Base-by-base conservation (phyloP, 2,113 vertebrate genomes). In the Meleagris gallopavo region DNA sequence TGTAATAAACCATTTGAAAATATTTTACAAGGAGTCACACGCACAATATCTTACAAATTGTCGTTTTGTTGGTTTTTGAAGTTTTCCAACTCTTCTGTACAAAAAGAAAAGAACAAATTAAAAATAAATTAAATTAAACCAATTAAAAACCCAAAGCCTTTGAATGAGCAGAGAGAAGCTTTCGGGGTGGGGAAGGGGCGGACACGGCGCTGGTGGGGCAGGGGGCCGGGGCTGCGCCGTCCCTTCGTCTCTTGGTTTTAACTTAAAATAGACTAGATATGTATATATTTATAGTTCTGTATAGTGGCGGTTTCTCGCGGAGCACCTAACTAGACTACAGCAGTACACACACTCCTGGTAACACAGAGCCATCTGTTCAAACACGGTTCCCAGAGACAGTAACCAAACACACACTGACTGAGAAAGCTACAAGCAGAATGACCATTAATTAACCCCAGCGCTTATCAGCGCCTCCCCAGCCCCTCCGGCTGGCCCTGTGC, bases 1-100 rank as follows among this genome's bases (percentile, higher is more conserved):
- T 99, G 99, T 99, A 99, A 99, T 99, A 99, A 99, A 99, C 99
- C 98, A 99, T 99, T 99, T 99, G 99, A 99, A 99, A 99, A 99
- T 99, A 99, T 99, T 99, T 99, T 99, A 99, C 99, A 99, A 99
- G 99, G 99, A 99, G 98, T 99, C 99, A 99, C 99, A 99, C 99
- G 97, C 99, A 99, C 98, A 73, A 98, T 99, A 99, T 99, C 99
- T 99, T 99, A 99, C 99, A 99, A 99, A 99, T 98, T 98, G 86
- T 88, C 86, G 97, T 97, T 98, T 98, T 96, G 95, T 97, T 97
- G 29, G 0, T 92, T 98, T 97, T 97, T 98, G 83, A 97, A 86
- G 94, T 97, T 97, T 97, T 97, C 95, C 65, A 77, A 98, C 97
- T 98, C 96, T 97, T 98, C 98, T 99, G 98, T 99, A 99, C 98